Base-by-base conservation (phyloP, 2,797 vertebrate genomes). In the Odontamblyopus lacepedii region DNA sequence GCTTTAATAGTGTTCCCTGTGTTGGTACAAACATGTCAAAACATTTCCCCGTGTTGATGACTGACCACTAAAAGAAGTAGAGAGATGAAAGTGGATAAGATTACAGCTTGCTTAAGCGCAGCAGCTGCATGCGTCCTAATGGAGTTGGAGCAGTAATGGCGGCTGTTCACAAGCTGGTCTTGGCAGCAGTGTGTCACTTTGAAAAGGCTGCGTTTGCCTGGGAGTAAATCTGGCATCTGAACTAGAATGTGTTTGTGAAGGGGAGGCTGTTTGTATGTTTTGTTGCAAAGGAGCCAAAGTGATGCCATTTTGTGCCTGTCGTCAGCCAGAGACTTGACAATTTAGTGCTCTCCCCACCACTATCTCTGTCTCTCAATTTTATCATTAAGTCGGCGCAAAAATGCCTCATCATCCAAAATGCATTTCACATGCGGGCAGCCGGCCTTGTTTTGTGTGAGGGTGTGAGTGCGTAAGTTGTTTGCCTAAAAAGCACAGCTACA, bases 261-360 rank as follows among this genome's bases (percentile, higher is more conserved):
- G 44, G 55, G 77, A 72, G 77, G 23, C 41, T 68, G 77, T 84
- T 78, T 85, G 75, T 77, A 70, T 87, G 82, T 84, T 81, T 83
- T 87, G 64, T 84, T 83, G 82, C 77, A 83, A 83, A 76, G 67
- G 84, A 83, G 72, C 86, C 82, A 89, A 90, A 87, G 78, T 78
- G 76, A 83, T 83, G 76, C 81, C 78, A 83, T 91, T 90, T 91
- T 87, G 83, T 89, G 77, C 82, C 80, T 83, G 83, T 88, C 81
- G 83, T 89, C 87, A 88, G 75, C 79, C 30, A 63, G 81, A 76
- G 85, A 89, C 72, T 82, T 63, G 44, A 78, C 81, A 86, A 85
- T 91, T 88, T 84, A 78, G 69, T 29, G 32, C 78, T 89, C 86
- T 63, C 76, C 73, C 87, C 81, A 82, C 67, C 80, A 60, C 76